phyloP scores from a whole-genome alignment of 2,888 invertebrate species.

The Coelopa pilipes region DNA sequence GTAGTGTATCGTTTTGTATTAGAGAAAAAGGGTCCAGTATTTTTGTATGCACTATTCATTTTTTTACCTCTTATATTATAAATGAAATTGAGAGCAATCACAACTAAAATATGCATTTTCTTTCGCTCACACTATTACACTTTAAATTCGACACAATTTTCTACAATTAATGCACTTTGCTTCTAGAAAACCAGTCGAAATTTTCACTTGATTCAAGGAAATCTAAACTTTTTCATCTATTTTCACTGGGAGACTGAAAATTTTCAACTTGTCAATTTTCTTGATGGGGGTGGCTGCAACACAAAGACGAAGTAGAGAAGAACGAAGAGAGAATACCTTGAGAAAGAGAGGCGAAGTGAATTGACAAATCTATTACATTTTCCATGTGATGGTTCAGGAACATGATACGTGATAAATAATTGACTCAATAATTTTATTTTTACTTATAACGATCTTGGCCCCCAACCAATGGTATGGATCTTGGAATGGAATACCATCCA shows the following conservation, averaged over 20 bases:
- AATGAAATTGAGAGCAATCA: slow-evolving; percentile 62
- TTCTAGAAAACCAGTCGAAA: background rate
- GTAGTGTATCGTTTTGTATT: slow-evolving; percentile 45
- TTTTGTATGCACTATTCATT: slow-evolving; percentile 19
- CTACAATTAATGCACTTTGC: slow-evolving; percentile 37
- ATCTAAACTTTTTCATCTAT: slow-evolving; percentile 7
- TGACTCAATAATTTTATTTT: too few relatives aligned
- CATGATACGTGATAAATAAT: too few relatives aligned
- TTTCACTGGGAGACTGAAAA: background rate
- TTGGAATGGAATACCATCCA: too few relatives aligned
- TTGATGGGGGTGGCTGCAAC: slow-evolving; percentile 19
- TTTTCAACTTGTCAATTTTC: slow-evolving; percentile 32
- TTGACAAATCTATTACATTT: background rate
- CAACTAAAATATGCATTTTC: slow-evolving; percentile 62
- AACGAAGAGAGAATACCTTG: background rate
- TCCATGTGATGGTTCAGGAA: too few relatives aligned
- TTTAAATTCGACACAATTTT: slow-evolving; percentile 39
- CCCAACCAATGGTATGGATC: too few relatives aligned
- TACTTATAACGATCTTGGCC: too few relatives aligned
- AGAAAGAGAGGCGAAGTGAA: background rate
- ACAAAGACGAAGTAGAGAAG: background rate
- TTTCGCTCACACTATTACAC: slow-evolving; percentile 43
- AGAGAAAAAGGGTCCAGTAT: slow-evolving; percentile 38
- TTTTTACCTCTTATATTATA: slow-evolving; percentile 64
- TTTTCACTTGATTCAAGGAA: slow-evolving; percentile 16